Conservation (phyloP, 1,140 invertebrate species). For the Dinoponera quadriceps region DNA sequence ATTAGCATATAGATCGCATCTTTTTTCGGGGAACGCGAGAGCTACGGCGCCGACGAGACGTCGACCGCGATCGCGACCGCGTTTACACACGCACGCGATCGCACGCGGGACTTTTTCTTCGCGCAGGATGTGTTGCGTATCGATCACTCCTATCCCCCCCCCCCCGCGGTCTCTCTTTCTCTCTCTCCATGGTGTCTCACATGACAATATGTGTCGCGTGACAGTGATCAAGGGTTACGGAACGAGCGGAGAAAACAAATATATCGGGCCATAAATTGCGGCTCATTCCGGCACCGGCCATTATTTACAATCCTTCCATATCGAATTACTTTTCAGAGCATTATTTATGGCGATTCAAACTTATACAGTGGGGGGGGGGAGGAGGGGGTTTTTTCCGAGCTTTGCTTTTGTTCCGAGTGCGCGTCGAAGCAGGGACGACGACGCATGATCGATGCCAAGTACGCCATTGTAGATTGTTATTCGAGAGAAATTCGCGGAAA, state of each 20-base stretch:
- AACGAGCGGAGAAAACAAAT: conserved; percentile 51
- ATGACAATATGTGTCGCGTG: conserved; percentile 70
- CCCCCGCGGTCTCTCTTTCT: not conserved
- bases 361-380: no score
- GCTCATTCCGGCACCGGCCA: conserved; percentile 48
- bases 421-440: conserved; percentile 34
- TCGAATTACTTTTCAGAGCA: conserved; percentile 55
- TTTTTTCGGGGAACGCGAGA: conserved; percentile 31
- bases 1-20: conserved; percentile 76
- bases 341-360: conserved; percentile 58
- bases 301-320: conserved; percentile 58
- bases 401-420: conserved; percentile 51
- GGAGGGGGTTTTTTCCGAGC: conserved; percentile 44
- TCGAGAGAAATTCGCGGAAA: conserved; percentile 34
- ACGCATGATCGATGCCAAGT: conserved; percentile 52
- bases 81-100: conserved; percentile 61
- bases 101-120: conserved; percentile 56
- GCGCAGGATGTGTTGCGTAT: conserved; percentile 58
- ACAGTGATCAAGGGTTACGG: conserved; percentile 71
- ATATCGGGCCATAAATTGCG: conserved; percentile 54
- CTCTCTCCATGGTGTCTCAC: conserved; percentile 58
- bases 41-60: not conserved
- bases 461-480: conserved; percentile 42
- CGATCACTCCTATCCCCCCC: conserved; percentile 55
- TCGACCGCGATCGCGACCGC: not conserved